phyloP scores from a whole-genome alignment of 2,888 invertebrate genomes.

The Bellardia bayeri region DNA sequence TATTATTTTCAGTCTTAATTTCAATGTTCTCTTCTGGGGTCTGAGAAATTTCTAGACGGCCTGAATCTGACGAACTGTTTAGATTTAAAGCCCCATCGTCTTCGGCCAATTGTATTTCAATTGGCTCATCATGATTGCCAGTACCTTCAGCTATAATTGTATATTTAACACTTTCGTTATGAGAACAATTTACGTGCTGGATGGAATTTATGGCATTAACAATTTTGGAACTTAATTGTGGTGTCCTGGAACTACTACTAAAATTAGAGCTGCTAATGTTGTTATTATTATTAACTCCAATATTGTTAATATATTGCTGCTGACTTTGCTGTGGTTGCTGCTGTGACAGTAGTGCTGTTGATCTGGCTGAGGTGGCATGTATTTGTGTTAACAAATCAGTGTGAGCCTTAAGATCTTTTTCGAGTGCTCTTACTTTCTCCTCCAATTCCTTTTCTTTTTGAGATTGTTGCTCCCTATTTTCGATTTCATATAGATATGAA shows the following conservation, averaged over 20 bases:
- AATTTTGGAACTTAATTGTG: conserved; percentile 41
- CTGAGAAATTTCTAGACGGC: too few relatives aligned
- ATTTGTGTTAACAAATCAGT: conserved; percentile 78
- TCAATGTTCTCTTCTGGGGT: too few relatives aligned
- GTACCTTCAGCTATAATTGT: conserved; percentile 78
- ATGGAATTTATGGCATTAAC: conserved; percentile 63
- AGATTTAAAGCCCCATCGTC: too few relatives aligned
- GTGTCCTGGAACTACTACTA: background rate
- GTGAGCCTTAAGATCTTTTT: conserved; percentile 78
- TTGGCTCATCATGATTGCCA: conserved; percentile 61
- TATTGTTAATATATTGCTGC: conserved; percentile 12
- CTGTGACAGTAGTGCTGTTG: conserved; percentile 52
- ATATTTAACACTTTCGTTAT: conserved; percentile 76
- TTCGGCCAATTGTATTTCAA: too few relatives aligned
- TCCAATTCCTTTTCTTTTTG: conserved; percentile 74
- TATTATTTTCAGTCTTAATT: too few relatives aligned
- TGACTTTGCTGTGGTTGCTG: background rate
- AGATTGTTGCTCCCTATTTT: conserved; percentile 72
- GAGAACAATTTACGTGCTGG: conserved; percentile 30
- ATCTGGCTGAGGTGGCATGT: conserved; percentile 73
- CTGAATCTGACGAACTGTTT: too few relatives aligned
- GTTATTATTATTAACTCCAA: conserved; percentile 27
- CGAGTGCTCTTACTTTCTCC: conserved; percentile 77
- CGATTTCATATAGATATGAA: conserved; percentile 66
- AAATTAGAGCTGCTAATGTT: conserved; percentile 68